A percentile compares a stretch with the other conserved stretches of the same genome.
phyloP scores from a whole-genome alignment of 1,140 invertebrate species.

The Wiebesia pumilae region DNA sequence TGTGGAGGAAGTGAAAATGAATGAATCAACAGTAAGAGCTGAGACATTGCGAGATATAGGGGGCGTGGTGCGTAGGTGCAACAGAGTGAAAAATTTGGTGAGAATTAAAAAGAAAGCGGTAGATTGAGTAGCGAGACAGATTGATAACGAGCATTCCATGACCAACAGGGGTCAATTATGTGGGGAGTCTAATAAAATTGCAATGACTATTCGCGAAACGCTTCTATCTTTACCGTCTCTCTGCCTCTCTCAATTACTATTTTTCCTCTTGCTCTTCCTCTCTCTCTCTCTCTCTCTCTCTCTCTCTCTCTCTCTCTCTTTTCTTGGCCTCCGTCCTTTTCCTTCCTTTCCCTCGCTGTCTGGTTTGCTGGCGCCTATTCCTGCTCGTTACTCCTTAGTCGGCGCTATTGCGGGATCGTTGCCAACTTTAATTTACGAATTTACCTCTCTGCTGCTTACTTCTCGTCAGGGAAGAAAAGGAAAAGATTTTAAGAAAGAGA shows the following conservation, averaged over 20 bases:
- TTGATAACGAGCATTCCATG: conserved; percentile 31
- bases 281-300: conserved; percentile 12
- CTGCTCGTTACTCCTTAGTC: conserved; percentile 38
- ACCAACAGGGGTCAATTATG: conserved; percentile 38
- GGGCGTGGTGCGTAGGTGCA: not conserved
- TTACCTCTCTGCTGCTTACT: conserved; percentile 45
- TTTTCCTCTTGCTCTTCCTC: conserved; percentile 11
- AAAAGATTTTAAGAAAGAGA: not conserved
- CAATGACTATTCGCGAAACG: conserved; percentile 29
- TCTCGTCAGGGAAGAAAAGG: not conserved
- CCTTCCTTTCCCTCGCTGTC: not conserved
- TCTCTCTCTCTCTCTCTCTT: conserved; percentile 13
- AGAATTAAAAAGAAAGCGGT: not conserved
- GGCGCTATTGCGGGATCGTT: conserved; percentile 42
- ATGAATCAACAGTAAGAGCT: not conserved
- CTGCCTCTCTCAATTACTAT: not conserved
- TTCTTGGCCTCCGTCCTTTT: not conserved
- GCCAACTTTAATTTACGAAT: conserved; percentile 52
- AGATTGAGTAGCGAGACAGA: not conserved
- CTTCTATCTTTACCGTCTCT: conserved; percentile 26
- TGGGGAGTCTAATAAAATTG: conserved; percentile 36
- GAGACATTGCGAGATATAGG: not conserved
- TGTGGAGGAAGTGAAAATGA: not conserved
- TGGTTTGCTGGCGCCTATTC: conserved; percentile 23
- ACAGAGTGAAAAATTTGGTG: not conserved